Evolutionary conservation across 64 coral and sea anemone species (phyloP).

Genomic region (Acropora yongei): DNA sequence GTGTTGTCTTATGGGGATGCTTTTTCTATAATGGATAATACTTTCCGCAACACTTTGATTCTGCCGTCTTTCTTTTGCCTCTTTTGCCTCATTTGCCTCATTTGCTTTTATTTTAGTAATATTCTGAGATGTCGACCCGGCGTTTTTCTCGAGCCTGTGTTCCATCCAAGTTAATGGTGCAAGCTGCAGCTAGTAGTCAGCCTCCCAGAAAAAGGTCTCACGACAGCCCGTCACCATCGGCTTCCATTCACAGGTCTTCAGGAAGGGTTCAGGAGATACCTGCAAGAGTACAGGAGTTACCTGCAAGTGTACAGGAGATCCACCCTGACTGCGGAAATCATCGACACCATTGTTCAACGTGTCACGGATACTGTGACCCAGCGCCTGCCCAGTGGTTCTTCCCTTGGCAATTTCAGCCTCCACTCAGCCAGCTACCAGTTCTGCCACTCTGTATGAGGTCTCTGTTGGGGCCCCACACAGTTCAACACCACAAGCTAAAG

Average conservation of each 20-base stretch:
- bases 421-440: background rate
- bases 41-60: background rate
- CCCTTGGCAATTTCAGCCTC: background rate
- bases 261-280: constrained; percentile 2
- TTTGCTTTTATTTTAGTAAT: background rate
- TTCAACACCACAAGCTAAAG: constrained; percentile 10
- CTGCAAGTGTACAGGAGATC: constrained; percentile 10
- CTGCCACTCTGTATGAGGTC: constrained; percentile 7
- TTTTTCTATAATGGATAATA: background rate
- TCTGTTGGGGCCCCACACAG: background rate
- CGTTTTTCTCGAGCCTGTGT: background rate
- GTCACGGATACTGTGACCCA: constrained; percentile 3
- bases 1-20: background rate
- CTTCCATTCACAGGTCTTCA: background rate
- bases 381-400: background rate
- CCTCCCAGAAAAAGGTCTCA: background rate
- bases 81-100: background rate
- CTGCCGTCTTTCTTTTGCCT: constrained; percentile 10
- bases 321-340: constrained; percentile 2
- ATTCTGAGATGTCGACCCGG: background rate
- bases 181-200: constrained; percentile 3
- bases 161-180: background rate
- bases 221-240: background rate
- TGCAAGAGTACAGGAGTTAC: background rate
- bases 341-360: constrained; percentile 1